A percentile compares a stretch with the other conserved stretches of the same genome.
Conservation (phyloP, 2,888 invertebrate genomes). For the Hyposoter didymator region DNA sequence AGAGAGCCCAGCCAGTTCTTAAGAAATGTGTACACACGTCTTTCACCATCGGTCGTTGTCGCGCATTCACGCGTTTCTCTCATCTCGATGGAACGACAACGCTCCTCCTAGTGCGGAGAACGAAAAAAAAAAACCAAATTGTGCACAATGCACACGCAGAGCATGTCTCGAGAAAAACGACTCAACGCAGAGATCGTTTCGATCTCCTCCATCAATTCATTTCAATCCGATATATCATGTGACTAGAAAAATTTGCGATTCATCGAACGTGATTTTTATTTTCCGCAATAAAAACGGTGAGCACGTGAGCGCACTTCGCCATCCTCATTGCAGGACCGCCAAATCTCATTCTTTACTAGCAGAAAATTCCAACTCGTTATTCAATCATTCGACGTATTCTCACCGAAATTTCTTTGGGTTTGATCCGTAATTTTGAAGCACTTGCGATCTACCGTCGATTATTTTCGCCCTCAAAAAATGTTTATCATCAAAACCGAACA, state of each 20-base stretch:
- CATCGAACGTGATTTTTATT: background rate
- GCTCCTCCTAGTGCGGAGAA: background rate
- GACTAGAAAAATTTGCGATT: background rate
- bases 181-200: constrained; percentile 11
- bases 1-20: constrained; percentile 71
- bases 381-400: background rate
- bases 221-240: constrained; percentile 57
- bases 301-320: background rate
- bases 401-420: no score
- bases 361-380: background rate
- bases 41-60: constrained; percentile 58
- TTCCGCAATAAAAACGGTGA: background rate
- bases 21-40: constrained; percentile 70
- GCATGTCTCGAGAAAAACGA: background rate
- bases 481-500: no score
- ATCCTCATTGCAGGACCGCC: no score
- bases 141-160: constrained; percentile 20
- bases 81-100: constrained; percentile 42
- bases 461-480: no score
- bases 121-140: constrained; percentile 19
- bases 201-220: constrained; percentile 45
- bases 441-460: no score
- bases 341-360: background rate
- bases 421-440: no score
- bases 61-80: constrained; percentile 65